Evolutionary conservation across 2,888 invertebrate species (phyloP).

Genomic region (Phalangium opilio): DNA sequence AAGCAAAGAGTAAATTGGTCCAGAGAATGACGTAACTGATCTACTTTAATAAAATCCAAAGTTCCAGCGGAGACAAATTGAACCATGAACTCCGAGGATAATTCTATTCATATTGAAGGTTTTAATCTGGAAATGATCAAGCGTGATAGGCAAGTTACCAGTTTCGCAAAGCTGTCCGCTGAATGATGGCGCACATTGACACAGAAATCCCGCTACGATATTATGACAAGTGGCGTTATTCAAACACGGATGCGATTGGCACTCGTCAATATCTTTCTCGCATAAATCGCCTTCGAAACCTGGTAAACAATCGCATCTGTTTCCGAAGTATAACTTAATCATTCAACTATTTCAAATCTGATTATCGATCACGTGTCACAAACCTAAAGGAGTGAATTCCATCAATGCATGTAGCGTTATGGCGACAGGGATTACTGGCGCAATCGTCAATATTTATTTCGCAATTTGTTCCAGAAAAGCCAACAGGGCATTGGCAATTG

Average conservation of each 20-base stretch:
- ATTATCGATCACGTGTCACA: not conserved
- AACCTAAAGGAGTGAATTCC: slow-evolving; percentile 16
- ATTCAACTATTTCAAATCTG: not conserved
- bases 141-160: slow-evolving; percentile 13
- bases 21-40: slow-evolving; percentile 36
- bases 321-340: not conserved
- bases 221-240: slow-evolving; percentile 24
- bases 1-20: slow-evolving; percentile 42
- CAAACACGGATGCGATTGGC: slow-evolving; percentile 29
- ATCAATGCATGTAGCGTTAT: slow-evolving; percentile 30
- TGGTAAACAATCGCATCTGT: slow-evolving; percentile 40
- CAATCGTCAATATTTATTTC: slow-evolving; percentile 24
- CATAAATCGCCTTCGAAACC: slow-evolving; percentile 41
- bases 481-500: slow-evolving; percentile 25
- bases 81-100: slow-evolving; percentile 39
- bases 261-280: slow-evolving; percentile 34
- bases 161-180: slow-evolving; percentile 23
- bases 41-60: slow-evolving; percentile 41
- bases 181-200: slow-evolving; percentile 23
- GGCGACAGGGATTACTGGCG: slow-evolving; percentile 26
- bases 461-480: slow-evolving; percentile 25
- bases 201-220: slow-evolving; percentile 19
- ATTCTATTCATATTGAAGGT: slow-evolving; percentile 8
- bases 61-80: slow-evolving; percentile 41
- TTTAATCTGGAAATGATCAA: too few relatives aligned